A percentile compares a stretch with the other conserved stretches of the same genome.
phyloP scores from a whole-genome alignment of 2,888 invertebrate genomes.

The Serripes groenlandicus region DNA sequence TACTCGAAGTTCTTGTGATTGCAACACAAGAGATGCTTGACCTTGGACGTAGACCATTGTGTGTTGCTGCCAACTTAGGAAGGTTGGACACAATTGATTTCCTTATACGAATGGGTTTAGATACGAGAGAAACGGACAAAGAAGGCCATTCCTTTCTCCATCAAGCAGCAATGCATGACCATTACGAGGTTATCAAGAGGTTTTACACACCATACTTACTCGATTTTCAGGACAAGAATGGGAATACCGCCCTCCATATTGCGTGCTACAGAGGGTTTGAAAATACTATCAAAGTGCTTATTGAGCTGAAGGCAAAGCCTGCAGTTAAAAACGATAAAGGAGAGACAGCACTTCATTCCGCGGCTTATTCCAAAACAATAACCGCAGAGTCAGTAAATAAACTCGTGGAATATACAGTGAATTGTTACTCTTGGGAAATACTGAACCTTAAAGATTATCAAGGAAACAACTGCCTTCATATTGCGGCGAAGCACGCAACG shows the following conservation, averaged over 20 bases:
- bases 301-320: slow-evolving; percentile 77
- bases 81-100: slow-evolving; percentile 74
- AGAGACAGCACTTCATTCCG: slow-evolving; percentile 81
- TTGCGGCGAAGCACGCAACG: slow-evolving; percentile 76
- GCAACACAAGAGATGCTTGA: slow-evolving; percentile 6
- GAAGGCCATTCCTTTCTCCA: slow-evolving; percentile 81
- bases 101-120: slow-evolving; percentile 74
- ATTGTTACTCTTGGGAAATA: slow-evolving; percentile 81
- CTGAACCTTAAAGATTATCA: slow-evolving; percentile 77
- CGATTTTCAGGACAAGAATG: slow-evolving; percentile 74
- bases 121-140: slow-evolving; percentile 71
- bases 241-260: slow-evolving; percentile 83
- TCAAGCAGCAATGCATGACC: slow-evolving; percentile 79
- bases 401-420: slow-evolving; percentile 79
- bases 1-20: slow-evolving; percentile 7
- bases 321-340: slow-evolving; percentile 77
- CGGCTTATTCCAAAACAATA: slow-evolving; percentile 67
- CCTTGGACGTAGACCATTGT: slow-evolving; percentile 71
- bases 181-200: slow-evolving; percentile 67
- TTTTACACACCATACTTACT: slow-evolving; percentile 68
- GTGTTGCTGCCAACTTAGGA: slow-evolving; percentile 76
- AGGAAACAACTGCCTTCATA: slow-evolving; percentile 83
- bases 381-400: slow-evolving; percentile 67
- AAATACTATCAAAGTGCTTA: slow-evolving; percentile 70
- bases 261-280: slow-evolving; percentile 80